Percentiles rank a stretch among this genome's conserved stretches.
Conservation (phyloP, 2,113 vertebrate genomes). For the Ictidomys tridecemlineatus region DNA sequence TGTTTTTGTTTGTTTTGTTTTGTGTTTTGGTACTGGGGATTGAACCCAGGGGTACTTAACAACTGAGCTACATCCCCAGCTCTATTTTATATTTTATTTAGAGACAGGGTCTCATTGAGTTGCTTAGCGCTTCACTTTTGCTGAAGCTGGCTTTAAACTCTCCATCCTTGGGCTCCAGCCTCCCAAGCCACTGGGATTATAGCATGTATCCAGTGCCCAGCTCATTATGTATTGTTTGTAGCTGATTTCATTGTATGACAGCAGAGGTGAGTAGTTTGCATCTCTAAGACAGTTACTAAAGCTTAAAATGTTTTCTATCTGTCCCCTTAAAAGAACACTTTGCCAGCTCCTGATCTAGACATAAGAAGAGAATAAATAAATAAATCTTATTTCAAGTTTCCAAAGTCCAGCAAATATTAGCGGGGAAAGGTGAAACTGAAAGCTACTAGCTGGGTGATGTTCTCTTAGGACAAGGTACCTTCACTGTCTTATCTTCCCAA, state of each 20-base stretch:
- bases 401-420: background rate
- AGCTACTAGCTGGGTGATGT: background rate
- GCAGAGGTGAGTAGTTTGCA: background rate
- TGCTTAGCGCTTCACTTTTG: no score
- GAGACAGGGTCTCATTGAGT: no score
- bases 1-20: no score
- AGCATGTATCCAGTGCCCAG: no score
- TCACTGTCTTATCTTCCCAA: background rate
- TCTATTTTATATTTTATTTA: no score
- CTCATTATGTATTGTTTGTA: rapidly evolving
- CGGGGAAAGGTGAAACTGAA: background rate
- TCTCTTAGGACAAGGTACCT: background rate
- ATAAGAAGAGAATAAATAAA: background rate
- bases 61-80: no score
- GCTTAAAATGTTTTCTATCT: background rate
- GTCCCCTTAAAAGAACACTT: background rate
- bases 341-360: background rate
- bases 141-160: no score
- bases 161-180: no score
- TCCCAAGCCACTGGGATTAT: no score
- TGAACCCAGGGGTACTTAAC: no score
- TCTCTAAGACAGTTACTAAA: background rate
- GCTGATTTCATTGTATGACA: background rate
- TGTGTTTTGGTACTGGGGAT: no score
- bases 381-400: background rate